Conservation (phyloP, 2,113 vertebrate species). For the Hoplias malabaricus region DNA sequence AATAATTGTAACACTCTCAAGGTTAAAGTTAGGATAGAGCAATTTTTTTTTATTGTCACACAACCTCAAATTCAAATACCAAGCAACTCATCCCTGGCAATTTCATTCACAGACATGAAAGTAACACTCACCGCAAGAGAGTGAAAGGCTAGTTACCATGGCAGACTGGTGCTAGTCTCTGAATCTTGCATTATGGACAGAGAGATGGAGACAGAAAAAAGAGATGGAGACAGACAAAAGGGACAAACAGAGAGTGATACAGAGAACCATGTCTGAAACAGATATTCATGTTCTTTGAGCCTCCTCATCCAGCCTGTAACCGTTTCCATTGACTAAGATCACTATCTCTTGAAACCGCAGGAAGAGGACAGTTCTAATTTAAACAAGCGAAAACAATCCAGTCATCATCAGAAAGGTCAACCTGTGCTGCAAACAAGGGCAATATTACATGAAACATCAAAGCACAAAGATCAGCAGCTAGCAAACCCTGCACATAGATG, state of each 20-base stretch:
- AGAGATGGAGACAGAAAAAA: not conserved
- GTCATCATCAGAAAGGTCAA: not conserved
- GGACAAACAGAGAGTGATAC: not conserved
- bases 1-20: too few species aligned
- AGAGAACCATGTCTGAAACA: not conserved
- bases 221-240: not conserved
- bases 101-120: not conserved
- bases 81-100: not conserved
- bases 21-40: too few species aligned
- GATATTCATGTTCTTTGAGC: not conserved
- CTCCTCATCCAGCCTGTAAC: not conserved
- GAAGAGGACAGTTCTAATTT: not conserved
- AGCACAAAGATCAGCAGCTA: not conserved
- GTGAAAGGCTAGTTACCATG: not conserved
- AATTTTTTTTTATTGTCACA: not conserved
- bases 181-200: not conserved
- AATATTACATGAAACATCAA: not conserved
- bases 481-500: not conserved
- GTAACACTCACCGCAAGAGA: not conserved
- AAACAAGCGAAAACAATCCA: not conserved
- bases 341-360: conserved; percentile 8
- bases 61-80: not conserved
- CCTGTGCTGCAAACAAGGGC: not conserved
- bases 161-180: not conserved
- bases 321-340: conserved; percentile 37